phyloP scores from a whole-genome alignment of 2,888 invertebrate species.

The Diabrotica balteata region DNA sequence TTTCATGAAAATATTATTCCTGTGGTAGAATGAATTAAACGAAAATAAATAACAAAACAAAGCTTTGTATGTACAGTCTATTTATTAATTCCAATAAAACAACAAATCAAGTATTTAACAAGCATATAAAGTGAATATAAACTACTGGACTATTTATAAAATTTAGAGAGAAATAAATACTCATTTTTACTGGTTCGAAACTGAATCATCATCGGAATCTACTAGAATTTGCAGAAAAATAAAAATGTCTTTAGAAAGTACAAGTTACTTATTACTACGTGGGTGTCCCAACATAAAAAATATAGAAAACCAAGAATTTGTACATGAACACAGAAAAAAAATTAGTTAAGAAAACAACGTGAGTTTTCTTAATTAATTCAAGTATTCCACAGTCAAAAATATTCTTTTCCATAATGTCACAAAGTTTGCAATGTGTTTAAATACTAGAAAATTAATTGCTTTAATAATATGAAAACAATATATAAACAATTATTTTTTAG shows the following conservation, averaged over 20 bases:
- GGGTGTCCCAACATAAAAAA: no score
- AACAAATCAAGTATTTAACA: constrained; percentile 39
- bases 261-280: no score
- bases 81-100: constrained; percentile 40
- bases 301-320: background rate
- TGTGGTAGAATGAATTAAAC: no score
- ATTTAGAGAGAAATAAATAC: constrained; percentile 33
- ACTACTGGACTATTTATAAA: constrained; percentile 29
- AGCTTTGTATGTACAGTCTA: constrained; percentile 26
- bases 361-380: no score
- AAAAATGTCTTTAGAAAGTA: no score
- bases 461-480: no score
- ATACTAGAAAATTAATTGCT: no score
- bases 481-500: no score
- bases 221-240: background rate
- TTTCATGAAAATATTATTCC: background rate
- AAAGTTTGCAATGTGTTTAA: no score
- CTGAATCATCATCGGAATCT: background rate
- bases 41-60: constrained; percentile 5
- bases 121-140: constrained; percentile 37
- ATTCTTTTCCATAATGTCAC: no score
- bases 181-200: constrained; percentile 29
- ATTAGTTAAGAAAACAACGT: no score
- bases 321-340: background rate
- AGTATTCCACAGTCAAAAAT: no score